phyloP scores from a whole-genome alignment of 2,113 vertebrate genomes.

The Lutjanus erythropterus region DNA sequence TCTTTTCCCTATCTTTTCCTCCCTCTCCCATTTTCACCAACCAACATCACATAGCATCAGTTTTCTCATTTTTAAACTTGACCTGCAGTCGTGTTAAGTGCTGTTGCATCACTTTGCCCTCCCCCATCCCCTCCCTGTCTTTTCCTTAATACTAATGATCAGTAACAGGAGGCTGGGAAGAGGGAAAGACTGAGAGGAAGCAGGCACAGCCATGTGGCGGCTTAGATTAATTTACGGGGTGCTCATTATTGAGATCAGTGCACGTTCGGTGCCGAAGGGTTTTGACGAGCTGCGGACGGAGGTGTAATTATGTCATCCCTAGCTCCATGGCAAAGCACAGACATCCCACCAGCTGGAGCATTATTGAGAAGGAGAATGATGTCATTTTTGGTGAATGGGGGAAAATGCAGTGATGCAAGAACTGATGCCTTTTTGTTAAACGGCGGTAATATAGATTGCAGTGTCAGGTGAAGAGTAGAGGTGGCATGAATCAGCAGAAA shows the following conservation, averaged over 20 bases:
- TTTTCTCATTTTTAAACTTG: conserved; percentile 41
- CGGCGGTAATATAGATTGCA: conserved; percentile 14
- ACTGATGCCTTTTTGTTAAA: conserved; percentile 26
- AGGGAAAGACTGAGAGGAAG: conserved; percentile 36
- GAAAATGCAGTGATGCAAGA: conserved; percentile 26
- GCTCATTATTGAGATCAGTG: conserved; percentile 58
- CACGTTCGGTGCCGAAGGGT: conserved; percentile 30
- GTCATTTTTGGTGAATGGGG: conserved; percentile 26
- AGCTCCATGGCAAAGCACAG: conserved; percentile 31
- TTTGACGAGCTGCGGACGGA: conserved; percentile 18
- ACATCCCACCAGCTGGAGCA: conserved; percentile 37
- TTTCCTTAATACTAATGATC: conserved; percentile 42
- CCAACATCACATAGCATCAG: conserved; percentile 21
- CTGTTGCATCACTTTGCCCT: conserved; percentile 50
- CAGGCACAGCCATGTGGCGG: conserved; percentile 55
- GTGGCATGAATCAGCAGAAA: conserved; percentile 48
- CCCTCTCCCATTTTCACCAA: background rate
- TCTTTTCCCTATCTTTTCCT: background rate
- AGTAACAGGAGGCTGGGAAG: conserved; percentile 32
- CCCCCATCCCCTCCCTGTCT: background rate
- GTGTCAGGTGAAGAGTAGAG: conserved; percentile 12
- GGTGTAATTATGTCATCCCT: conserved; percentile 45
- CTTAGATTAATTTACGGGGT: conserved; percentile 56
- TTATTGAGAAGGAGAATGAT: conserved; percentile 18
- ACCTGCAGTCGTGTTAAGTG: conserved; percentile 39